Conservation (phyloP, 2,113 vertebrate genomes). For the Psettodes erumei region DNA sequence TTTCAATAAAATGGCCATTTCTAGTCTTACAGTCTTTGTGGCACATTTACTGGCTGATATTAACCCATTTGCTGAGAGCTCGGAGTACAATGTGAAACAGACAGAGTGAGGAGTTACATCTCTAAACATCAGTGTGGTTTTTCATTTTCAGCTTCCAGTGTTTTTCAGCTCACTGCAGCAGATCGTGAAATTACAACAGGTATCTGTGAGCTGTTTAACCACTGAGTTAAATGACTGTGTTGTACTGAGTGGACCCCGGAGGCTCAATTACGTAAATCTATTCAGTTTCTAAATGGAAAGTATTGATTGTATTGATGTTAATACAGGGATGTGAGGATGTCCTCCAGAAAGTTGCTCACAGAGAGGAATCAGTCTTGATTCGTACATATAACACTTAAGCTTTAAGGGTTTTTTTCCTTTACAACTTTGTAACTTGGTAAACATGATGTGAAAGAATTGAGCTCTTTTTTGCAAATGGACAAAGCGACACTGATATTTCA, state of each 20-base stretch:
- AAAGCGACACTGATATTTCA: not conserved
- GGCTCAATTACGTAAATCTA: slow-evolving; percentile 67
- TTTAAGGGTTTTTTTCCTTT: not conserved
- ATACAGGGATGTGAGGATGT: slow-evolving; percentile 53
- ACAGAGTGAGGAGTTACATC: not conserved
- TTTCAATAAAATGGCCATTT: slow-evolving; percentile 13
- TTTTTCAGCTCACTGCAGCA: slow-evolving; percentile 39
- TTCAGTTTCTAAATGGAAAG: slow-evolving; percentile 70
- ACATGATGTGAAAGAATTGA: not conserved
- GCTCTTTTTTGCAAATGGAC: not conserved
- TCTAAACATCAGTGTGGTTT: not conserved
- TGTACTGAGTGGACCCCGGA: slow-evolving; percentile 34
- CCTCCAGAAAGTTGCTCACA: slow-evolving; percentile 28
- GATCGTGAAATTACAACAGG: slow-evolving; percentile 40
- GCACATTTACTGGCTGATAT: slow-evolving; percentile 1
- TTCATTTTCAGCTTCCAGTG: slow-evolving; percentile 34
- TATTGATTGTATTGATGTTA: slow-evolving; percentile 59
- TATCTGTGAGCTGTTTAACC: slow-evolving; percentile 59
- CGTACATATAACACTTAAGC: not conserved
- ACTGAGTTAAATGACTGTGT: slow-evolving; percentile 60
- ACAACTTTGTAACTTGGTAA: not conserved
- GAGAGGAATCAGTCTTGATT: slow-evolving; percentile 14
- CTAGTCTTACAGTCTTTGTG: slow-evolving; percentile 1
- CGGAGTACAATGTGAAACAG: not conserved
- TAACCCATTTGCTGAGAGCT: slow-evolving; percentile 5